Conservation (phyloP, 2,888 invertebrate species). For the Drosophila antonietae region DNA sequence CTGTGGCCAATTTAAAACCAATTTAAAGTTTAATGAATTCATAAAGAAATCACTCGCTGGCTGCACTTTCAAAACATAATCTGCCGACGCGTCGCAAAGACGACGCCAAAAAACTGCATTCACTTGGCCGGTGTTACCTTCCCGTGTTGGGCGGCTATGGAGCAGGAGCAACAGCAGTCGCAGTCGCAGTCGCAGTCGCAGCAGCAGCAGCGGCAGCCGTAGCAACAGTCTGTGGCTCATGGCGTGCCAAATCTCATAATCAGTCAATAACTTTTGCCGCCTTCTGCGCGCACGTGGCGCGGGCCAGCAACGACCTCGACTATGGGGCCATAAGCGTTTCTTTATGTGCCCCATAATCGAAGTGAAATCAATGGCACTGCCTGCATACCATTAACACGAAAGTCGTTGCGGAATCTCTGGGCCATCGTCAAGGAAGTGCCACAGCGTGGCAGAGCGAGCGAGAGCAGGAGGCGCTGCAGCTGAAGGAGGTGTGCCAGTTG, state of each 20-base stretch:
- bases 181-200: too few species aligned
- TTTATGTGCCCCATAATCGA: constrained; percentile 77
- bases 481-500: constrained; percentile 16
- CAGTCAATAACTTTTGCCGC: constrained; percentile 81
- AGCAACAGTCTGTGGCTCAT: constrained; percentile 35
- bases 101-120: constrained; percentile 43
- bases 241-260: constrained; percentile 82
- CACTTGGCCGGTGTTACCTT: constrained; percentile 26
- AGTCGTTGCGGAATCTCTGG: constrained; percentile 74
- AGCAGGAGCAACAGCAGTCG: not conserved
- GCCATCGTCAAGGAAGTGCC: constrained; percentile 59
- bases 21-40: constrained; percentile 81
- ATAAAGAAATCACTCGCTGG: constrained; percentile 76
- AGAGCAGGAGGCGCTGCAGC: not conserved
- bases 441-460: not conserved
- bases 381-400: constrained; percentile 80
- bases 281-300: constrained; percentile 76
- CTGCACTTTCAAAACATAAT: constrained; percentile 80
- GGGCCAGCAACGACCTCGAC: constrained; percentile 66
- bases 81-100: constrained; percentile 63
- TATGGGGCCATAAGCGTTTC: constrained; percentile 65
- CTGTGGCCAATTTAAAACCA: constrained; percentile 78
- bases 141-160: constrained; percentile 16
- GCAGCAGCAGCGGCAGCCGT: not conserved
- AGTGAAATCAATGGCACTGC: constrained; percentile 81